Evolutionary conservation across 2,797 vertebrate genomes (phyloP).

Genomic region (Sebastes baramenuke): DNA sequence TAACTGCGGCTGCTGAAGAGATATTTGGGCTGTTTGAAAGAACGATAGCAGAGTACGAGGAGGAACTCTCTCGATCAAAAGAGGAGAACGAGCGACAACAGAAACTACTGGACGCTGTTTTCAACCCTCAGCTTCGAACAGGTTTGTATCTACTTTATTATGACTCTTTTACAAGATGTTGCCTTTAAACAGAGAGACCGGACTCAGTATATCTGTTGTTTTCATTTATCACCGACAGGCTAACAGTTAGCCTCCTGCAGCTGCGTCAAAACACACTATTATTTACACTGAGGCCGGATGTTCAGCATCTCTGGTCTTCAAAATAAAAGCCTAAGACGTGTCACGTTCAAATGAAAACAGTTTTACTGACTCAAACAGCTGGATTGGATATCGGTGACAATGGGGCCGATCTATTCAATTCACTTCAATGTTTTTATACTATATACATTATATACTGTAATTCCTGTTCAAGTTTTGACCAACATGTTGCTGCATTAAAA

Average conservation of each 20-base stretch:
- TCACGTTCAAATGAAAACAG: not conserved
- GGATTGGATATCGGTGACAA: no score
- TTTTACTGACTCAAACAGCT: not conserved
- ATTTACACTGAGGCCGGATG: not conserved
- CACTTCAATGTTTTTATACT: no score
- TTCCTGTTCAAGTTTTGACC: no score
- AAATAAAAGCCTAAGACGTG: not conserved
- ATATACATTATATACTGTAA: no score
- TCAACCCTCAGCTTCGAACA: accelerated
- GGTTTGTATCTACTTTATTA: not conserved
- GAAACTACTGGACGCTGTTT: not conserved
- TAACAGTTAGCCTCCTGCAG: not conserved
- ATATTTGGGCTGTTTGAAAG: not conserved
- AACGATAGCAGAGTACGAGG: not conserved
- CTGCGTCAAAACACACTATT: not conserved
- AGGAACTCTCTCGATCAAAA: not conserved
- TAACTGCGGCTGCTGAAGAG: not conserved
- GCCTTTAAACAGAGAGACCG: no score
- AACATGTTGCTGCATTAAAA: no score
- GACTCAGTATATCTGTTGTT: not conserved
- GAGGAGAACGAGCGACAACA: not conserved
- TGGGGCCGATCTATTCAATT: no score
- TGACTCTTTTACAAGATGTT: no score
- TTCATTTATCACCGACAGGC: not conserved
- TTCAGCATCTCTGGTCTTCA: not conserved